Conservation (phyloP, 2,113 vertebrate species). For the Pseudorectes ferrugineus region DNA sequence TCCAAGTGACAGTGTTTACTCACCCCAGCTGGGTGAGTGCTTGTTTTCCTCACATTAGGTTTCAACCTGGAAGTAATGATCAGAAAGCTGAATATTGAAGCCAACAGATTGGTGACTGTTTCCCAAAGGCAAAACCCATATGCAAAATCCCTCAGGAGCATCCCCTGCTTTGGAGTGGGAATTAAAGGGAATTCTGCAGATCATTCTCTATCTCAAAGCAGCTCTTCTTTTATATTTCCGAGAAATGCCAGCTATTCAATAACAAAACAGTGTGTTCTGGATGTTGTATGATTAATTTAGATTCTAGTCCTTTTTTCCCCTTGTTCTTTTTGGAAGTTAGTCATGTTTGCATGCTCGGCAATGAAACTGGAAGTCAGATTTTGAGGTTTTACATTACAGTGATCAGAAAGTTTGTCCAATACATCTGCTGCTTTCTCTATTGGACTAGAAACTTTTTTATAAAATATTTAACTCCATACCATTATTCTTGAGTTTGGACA, state of each 20-base stretch:
- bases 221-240: neutral
- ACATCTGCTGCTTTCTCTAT: neutral
- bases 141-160: neutral
- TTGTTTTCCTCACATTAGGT: neutral
- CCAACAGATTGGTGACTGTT: neutral
- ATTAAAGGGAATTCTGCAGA: neutral
- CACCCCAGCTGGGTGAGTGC: neutral
- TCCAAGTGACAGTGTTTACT: neutral
- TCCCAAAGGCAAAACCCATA: neutral
- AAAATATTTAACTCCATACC: neutral
- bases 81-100: neutral
- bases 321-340: neutral
- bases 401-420: neutral
- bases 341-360: neutral
- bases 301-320: neutral
- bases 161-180: neutral
- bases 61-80: neutral
- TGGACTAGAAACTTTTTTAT: neutral
- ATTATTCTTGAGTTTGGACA: neutral
- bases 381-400: neutral
- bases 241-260: neutral
- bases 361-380: neutral
- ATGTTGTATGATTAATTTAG: neutral
- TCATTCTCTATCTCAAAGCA: neutral
- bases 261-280: neutral